Evolutionary conservation across 2,113 vertebrate genomes (phyloP), one percentile per base, ranked within the genome.

Genomic region (Pycnonotus jocosus): DNA sequence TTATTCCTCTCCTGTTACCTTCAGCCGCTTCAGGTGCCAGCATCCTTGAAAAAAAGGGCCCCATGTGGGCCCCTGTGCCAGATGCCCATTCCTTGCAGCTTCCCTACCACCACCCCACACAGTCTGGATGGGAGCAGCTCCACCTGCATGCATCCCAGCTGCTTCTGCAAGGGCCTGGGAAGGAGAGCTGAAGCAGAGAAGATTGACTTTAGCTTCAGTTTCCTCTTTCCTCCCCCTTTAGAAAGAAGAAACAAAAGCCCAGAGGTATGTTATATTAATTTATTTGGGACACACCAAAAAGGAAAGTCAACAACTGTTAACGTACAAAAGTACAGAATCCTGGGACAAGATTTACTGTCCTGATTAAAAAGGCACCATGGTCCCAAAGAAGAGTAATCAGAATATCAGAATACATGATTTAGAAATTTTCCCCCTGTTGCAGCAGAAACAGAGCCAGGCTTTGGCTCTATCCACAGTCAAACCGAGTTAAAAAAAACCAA

Each of bases 331-430:
- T 95, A 97, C 95, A 96, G 95, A 96, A 89, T 91, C 80, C 70
- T 95, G 94, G 95, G 96, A 97, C 96, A 95, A 96, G 93, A 95
- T 97, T 91, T 97, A 93, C 96, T 96, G 91, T 97, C 95, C 94
- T 95, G 89, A 96, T 95, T 96, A 95, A 91, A 95, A 97, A 97
- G 95, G 95, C 95, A 97, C 95, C 94, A 95, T 96, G 95, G 96
- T 97, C 95, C 95, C 94, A 96, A 95, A 94, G 88, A 86, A 91
- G 66, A 96, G 42, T 76, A 89, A 95, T 96, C 89, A 91, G 95
- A 93, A 84, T 95, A 96, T 53, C 90, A 91, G 95, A 95, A 86
- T 93, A 95, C 57, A 92, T 91, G 65, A 71, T 91, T 91, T 85
- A 92, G 89, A 95, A 94, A 85, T 82, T 60, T 38, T 13, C 56